Base-by-base conservation (phyloP, 2,888 invertebrate species). In the Himalopsyche anomala region DNA sequence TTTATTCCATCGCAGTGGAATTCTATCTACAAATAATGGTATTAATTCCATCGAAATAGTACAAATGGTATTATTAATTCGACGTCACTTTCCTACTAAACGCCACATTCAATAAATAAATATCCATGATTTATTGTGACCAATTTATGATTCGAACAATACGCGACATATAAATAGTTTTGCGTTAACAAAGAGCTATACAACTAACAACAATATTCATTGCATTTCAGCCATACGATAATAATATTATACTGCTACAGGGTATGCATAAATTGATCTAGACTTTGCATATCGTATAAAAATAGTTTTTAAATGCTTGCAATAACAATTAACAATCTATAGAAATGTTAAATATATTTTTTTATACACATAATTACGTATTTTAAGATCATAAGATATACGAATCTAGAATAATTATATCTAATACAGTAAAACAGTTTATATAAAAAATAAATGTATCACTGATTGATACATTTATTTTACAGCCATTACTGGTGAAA, bases 121-220 rank as follows among this genome's bases (percentile, higher is more conserved):
- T 85, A 85, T 81, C 62, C 62, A 51, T 85, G 85, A 85, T 85
- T 85, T 85, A 85, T 85, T 85, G 85, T 85, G 81, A 74, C 74
- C 85, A 79, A 85, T 85, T 85, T 85, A 82, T 85, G 85, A 85
- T 82, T 82, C 82, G 74, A 81, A 82, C 85, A 81, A 85, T 85
- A 85, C 54, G 81, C 38, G 74, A 81, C 81, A 54, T 81, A 51
- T 82, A 74, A 85, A 85, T 85, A 85, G 85, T 85, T 85, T 69
- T 74, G 40, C 85, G 82, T 51, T 36, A 62, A 81, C 85, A 85
- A 85, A 74, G 82, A 74, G 51, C 38, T 36, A 28, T 28, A 28
- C 80, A 55, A n/a, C 54, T 36, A 55, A 56, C 81, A 84, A 81
- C 84, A 81, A 81, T 84, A 81, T 84, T 36, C 81, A 84, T 80